phyloP scores from a whole-genome alignment of 2,113 vertebrate species.

The Rhinogobius similis region DNA sequence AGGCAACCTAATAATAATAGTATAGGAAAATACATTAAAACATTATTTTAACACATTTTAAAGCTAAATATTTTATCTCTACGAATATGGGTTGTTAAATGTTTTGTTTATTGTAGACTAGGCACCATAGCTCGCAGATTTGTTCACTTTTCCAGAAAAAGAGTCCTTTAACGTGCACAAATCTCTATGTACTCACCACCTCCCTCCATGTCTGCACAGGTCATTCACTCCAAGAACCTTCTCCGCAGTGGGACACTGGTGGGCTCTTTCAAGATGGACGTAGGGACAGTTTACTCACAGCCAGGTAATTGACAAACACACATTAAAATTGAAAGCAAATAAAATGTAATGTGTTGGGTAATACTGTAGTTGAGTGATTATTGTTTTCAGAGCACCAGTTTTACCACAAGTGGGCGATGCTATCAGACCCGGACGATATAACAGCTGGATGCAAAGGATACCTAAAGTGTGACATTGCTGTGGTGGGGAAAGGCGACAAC shows the following conservation, averaged over 20 bases:
- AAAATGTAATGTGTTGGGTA: background rate
- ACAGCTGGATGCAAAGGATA: constrained; percentile 92
- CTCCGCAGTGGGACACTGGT: constrained; percentile 93
- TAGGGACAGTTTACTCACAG: constrained; percentile 92
- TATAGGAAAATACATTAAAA: no score
- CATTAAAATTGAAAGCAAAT: background rate
- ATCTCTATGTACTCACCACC: background rate
- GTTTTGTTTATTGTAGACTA: no score
- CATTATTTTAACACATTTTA: no score
- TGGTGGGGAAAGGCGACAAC: constrained; percentile 95
- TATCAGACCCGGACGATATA: constrained; percentile 94
- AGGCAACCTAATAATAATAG: no score
- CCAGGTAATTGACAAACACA: constrained; percentile 79
- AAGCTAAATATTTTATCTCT: no score
- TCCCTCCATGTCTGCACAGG: constrained; percentile 70
- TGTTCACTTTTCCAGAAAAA: background rate
- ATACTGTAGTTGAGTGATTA: background rate
- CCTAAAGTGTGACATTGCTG: constrained; percentile 91
- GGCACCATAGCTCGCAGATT: no score
- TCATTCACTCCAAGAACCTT: constrained; percentile 98
- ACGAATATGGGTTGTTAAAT: no score
- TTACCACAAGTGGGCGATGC: constrained; percentile 94
- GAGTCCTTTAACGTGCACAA: background rate
- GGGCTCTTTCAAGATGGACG: constrained; percentile 95
- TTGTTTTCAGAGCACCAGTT: constrained; percentile 90